Evolutionary conservation across 1,140 invertebrate species (phyloP).

Genomic region (Lamellibrachia luymesi): DNA sequence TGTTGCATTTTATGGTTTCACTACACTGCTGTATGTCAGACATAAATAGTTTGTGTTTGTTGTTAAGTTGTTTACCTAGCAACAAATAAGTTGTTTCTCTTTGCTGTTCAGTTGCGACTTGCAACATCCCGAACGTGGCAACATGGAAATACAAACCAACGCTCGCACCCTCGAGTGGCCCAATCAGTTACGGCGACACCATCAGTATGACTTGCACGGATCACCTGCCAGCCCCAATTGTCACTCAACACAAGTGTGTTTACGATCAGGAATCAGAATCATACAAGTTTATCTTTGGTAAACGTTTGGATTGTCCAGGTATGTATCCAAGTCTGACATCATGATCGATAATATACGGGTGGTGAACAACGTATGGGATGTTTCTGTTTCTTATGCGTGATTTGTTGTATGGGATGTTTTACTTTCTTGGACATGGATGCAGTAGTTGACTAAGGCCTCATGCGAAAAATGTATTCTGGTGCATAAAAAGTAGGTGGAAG

Average conservation of each 20-base stretch:
- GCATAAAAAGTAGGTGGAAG: no score
- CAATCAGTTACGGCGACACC: not conserved
- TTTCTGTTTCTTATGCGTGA: not conserved
- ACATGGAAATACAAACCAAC: not conserved
- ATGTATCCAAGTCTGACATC: not conserved
- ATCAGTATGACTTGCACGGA: not conserved
- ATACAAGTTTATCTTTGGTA: slow-evolving; percentile 7
- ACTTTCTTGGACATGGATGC: not conserved
- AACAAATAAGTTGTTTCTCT: not conserved
- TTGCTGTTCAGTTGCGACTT: not conserved
- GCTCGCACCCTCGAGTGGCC: not conserved
- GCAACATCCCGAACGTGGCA: not conserved
- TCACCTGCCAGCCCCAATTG: slow-evolving; percentile 2
- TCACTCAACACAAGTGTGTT: not conserved
- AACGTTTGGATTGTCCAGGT: slow-evolving; percentile 8
- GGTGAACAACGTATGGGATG: not conserved
- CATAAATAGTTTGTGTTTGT: not conserved
- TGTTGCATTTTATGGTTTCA: not conserved
- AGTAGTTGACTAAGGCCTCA: no score
- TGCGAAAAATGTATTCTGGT: no score
- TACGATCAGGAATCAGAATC: not conserved
- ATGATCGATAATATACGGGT: not conserved
- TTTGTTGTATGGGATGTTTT: not conserved
- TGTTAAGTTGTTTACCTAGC: not conserved
- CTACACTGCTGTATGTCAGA: no score